Evolutionary conservation across 2,888 invertebrate genomes (phyloP), one percentile per base, ranked within the genome.

Genomic region (Nemapogon koenigi): DNA sequence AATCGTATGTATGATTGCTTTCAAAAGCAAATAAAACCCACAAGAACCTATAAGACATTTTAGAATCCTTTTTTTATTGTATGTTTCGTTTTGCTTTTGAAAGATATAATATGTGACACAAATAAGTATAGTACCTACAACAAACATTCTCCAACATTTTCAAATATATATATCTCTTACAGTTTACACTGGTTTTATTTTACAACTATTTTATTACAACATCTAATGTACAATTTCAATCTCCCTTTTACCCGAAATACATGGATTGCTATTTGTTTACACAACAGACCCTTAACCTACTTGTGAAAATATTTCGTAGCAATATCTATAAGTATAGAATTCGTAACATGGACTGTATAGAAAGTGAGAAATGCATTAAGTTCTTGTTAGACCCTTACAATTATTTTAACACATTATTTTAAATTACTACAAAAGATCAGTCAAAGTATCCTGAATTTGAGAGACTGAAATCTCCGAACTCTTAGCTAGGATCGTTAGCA

Each of bases 331-430:
- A 67, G 69, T 62, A 62, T 58, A 59, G 67, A 62, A 57, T 54
- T 63, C 58, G 28, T 27, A 27, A 57, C 70, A 72, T 67, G 71
- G 71, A 73, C 73, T 72, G 70, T 73, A 70, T 69, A 72, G 73
- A 72, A 76, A 75, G 60, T 67, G 73, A 71, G 71, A 78, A 78
- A 78, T 78, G 76, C 76, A 76, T 69, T 68, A 71, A 66, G 68
- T 70, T 70, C 67, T 70, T 72, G 66, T 71, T 72, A 71, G 4
- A 68, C 55, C 49, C 72, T 71, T 75, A 76, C 54, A 69, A 73
- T 72, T 76, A 75, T 65, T 67, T 70, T 72, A 73, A 71, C 70
- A 65, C 68, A 64, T 66, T 65, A 66, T 59, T 62, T 62, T 62
- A n/a, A n/a, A 62, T 62, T 53, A 64, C 68, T 65, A 65, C 62